phyloP scores from a whole-genome alignment of 2,888 invertebrate species.

The Leucophora obtusa region DNA sequence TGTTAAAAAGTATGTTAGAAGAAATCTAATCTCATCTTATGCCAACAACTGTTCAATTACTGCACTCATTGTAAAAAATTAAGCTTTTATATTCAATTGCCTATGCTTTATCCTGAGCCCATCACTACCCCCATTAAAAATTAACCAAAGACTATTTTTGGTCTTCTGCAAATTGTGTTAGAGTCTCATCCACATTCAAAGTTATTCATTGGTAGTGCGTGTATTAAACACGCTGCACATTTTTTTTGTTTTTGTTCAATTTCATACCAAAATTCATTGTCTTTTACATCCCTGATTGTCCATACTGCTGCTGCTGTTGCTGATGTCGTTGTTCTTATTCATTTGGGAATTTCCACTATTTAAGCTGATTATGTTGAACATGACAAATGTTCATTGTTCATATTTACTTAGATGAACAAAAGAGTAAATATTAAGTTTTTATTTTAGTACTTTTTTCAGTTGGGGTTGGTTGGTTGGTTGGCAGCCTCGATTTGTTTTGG shows the following conservation, averaged over 20 bases:
- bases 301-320: constrained; percentile 27
- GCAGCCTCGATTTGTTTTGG: constrained; percentile 48
- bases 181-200: neutral
- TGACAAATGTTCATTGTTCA: constrained; percentile 62
- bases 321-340: constrained; percentile 47
- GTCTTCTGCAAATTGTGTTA: constrained; percentile 29
- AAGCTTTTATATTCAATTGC: constrained; percentile 62
- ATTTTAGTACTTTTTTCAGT: constrained; percentile 36
- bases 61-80: constrained; percentile 52
- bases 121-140: constrained; percentile 5
- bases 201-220: constrained; percentile 8
- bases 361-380: constrained; percentile 65
- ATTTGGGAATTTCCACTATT: constrained; percentile 64
- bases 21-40: constrained; percentile 9
- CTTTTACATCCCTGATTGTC: constrained; percentile 52
- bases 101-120: constrained; percentile 5
- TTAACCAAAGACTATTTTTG: constrained; percentile 16
- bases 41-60: constrained; percentile 53
- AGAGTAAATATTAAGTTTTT: constrained; percentile 50
- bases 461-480: constrained; percentile 42
- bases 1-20: neutral
- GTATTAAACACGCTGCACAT: constrained; percentile 2
- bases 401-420: constrained; percentile 56
- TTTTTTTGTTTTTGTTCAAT: neutral
- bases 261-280: constrained; percentile 16